Percentiles rank a stretch among this genome's conserved stretches.
phyloP scores from a whole-genome alignment of 1,140 invertebrate genomes.

The Nasonia vitripennis region DNA sequence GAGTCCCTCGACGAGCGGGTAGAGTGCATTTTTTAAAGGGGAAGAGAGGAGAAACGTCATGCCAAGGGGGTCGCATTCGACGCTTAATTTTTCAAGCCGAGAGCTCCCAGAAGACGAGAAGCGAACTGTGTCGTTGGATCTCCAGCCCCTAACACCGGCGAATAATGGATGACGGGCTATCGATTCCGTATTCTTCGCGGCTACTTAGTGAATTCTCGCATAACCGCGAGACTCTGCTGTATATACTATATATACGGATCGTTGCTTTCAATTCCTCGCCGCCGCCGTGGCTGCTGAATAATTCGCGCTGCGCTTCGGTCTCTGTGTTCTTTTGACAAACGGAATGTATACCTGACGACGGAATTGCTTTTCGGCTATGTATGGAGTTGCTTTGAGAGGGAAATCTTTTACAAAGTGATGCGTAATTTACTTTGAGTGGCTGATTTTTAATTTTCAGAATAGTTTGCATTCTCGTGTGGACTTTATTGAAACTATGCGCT shows the following conservation, averaged over 20 bases:
- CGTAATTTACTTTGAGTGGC: too few relatives aligned
- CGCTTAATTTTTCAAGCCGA: constrained; percentile 30
- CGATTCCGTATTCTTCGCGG: neutral
- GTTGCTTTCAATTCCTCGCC: neutral
- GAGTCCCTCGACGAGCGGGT: neutral
- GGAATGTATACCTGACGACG: neutral
- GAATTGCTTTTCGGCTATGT: neutral
- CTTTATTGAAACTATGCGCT: too few relatives aligned
- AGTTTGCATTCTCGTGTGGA: too few relatives aligned
- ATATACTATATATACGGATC: neutral
- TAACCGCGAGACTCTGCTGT: neutral
- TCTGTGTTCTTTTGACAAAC: neutral
- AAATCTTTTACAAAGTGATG: too few relatives aligned
- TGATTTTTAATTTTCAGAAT: too few relatives aligned
- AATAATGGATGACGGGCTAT: constrained; percentile 15
- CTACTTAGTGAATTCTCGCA: neutral
- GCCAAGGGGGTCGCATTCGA: neutral
- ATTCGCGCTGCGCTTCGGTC: neutral
- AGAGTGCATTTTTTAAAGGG: neutral
- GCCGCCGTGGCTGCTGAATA: too few relatives aligned
- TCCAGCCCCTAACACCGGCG: neutral
- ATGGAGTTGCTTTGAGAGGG: neutral
- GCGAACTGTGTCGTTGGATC: neutral
- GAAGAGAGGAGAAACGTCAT: neutral
- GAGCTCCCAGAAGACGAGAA: neutral